A percentile compares a stretch with the other conserved stretches of the same genome.
These are phyloP conservation scores for Atethmia centrago DNA, from an alignment of 2,888 invertebrate species.

Conservation along the genomic window DNA sequence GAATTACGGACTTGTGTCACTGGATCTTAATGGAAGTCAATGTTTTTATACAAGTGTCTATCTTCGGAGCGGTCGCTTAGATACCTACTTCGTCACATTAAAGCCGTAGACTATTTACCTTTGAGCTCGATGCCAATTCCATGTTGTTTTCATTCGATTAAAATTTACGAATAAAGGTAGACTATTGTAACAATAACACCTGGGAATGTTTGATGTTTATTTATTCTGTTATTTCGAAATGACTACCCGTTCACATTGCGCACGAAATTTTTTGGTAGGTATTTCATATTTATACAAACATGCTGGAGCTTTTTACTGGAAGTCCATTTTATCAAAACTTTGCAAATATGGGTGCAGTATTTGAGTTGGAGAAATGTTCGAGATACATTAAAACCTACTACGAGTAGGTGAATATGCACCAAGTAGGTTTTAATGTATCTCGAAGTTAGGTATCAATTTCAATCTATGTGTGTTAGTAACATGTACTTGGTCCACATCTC, in stretches of 20 bases:
- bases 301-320: slow-evolving; percentile 28
- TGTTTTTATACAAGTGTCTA: slow-evolving; percentile 44
- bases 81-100: slow-evolving; percentile 33
- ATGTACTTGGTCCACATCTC: slow-evolving; percentile 1
- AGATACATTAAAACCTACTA: neutral
- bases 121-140: slow-evolving; percentile 36
- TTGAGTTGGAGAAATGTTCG: slow-evolving; percentile 13
- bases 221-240: slow-evolving; percentile 51
- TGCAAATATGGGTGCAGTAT: slow-evolving; percentile 19
- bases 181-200: slow-evolving; percentile 50
- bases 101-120: slow-evolving; percentile 45
- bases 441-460: neutral
- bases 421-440: too few species aligned
- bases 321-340: slow-evolving; percentile 20
- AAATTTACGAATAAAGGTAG: slow-evolving; percentile 58
- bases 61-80: slow-evolving; percentile 9
- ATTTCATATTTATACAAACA: slow-evolving; percentile 40
- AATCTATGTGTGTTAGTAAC: neutral
- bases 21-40: slow-evolving; percentile 34
- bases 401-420: neutral
- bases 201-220: slow-evolving; percentile 50
- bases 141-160: slow-evolving; percentile 64
- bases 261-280: slow-evolving; percentile 37
- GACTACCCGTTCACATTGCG: slow-evolving; percentile 31
- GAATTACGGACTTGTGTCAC: slow-evolving; percentile 32